phyloP scores from a whole-genome alignment of 2,888 invertebrate genomes.

The Athrips mouffetella region DNA sequence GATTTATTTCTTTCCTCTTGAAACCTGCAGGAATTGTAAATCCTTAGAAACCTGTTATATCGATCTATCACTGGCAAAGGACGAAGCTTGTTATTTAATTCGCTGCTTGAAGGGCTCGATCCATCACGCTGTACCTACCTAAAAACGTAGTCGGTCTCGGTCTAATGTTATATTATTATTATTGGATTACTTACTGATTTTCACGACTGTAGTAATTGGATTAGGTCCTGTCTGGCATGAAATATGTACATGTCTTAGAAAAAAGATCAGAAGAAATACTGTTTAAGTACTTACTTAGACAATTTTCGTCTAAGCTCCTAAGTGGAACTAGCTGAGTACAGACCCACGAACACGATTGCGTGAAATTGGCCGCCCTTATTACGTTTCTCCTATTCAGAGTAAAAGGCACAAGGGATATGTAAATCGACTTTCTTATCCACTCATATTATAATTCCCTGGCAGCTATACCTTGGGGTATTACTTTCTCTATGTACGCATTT shows the following conservation, averaged over 20 bases:
- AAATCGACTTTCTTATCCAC: conserved; percentile 4
- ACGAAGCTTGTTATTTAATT: conserved; percentile 14
- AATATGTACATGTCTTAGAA: too few species aligned
- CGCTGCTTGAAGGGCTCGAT: conserved; percentile 8
- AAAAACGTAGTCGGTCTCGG: too few species aligned
- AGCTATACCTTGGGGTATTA: background rate
- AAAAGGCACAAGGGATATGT: conserved; percentile 2
- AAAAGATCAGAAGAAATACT: background rate
- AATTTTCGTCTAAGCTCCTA: background rate
- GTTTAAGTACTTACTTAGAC: background rate
- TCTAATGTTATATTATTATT: too few species aligned
- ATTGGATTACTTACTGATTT: too few species aligned
- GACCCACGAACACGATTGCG: background rate
- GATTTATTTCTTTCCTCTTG: too few species aligned
- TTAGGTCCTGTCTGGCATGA: too few species aligned
- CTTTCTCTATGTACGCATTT: conserved; percentile 9
- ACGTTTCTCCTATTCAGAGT: background rate
- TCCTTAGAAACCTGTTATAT: conserved; percentile 3
- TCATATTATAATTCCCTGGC: background rate
- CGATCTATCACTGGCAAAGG: conserved; percentile 15
- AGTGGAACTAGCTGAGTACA: background rate
- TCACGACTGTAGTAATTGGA: too few species aligned
- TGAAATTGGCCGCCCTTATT: background rate
- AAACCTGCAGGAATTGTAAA: conserved; percentile 10
- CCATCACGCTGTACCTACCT: conserved; percentile 13